Conservation (phyloP, 2,797 vertebrate species). For the Rhynchonycteris naso region DNA sequence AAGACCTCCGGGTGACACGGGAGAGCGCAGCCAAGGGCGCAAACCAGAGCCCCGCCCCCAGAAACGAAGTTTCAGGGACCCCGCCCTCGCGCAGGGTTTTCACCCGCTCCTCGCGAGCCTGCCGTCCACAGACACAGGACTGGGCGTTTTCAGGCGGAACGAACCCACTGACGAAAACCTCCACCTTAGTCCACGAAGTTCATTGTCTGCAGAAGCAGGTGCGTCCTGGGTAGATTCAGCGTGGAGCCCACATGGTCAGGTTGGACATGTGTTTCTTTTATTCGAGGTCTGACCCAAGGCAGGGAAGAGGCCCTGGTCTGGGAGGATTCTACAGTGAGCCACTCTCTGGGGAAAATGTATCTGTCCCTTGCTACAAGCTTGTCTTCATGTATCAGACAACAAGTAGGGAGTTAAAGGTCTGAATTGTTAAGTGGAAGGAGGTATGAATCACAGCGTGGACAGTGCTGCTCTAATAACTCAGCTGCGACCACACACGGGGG, state of each 20-base stretch:
- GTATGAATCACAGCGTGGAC: too few relatives aligned
- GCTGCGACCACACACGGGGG: neutral
- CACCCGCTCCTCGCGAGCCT: neutral
- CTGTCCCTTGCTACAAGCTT: neutral
- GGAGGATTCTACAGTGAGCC: neutral
- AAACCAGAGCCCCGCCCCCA: neutral
- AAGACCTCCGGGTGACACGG: neutral
- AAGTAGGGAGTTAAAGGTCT: neutral
- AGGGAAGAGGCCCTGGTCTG: neutral
- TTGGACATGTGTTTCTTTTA: neutral
- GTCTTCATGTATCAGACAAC: neutral
- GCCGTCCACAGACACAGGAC: neutral
- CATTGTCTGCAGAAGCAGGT: neutral
- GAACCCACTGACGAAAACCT: neutral
- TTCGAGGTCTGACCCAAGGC: neutral
- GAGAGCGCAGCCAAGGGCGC: neutral
- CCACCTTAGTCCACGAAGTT: neutral
- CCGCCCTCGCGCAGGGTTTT: fast-evolving
- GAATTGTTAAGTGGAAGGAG: neutral
- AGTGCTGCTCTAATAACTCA: neutral
- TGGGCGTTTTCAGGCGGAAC: neutral
- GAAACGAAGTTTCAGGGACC: neutral
- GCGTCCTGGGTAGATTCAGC: fast-evolving
- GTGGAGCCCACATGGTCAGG: fast-evolving
- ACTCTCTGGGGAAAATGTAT: neutral